Percentiles rank a stretch among this genome's conserved stretches.
Conservation (phyloP, 2,797 vertebrate genomes). For the Pseudotriccus pelzelni region DNA sequence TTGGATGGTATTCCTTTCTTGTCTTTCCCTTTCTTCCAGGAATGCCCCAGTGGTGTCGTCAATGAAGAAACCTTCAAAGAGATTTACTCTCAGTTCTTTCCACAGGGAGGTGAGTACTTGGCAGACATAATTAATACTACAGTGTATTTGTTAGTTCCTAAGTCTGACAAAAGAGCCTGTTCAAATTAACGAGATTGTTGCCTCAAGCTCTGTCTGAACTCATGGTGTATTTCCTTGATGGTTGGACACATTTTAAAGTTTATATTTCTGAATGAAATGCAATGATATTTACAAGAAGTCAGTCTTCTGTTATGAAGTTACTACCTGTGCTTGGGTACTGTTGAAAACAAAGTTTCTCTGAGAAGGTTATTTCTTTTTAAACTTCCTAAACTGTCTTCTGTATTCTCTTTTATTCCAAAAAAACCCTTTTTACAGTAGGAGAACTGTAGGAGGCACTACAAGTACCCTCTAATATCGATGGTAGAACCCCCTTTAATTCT, state of each 20-base stretch:
- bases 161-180: neutral
- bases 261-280: neutral
- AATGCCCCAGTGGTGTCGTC: constrained; percentile 97
- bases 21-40: constrained; percentile 77
- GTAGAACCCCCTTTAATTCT: neutral
- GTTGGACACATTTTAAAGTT: neutral
- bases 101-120: constrained; percentile 92
- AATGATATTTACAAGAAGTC: neutral
- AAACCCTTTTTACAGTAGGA: neutral
- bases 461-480: neutral
- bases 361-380: neutral
- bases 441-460: neutral
- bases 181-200: neutral
- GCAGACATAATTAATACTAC: neutral
- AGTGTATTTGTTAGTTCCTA: neutral
- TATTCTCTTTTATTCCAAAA: neutral
- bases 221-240: neutral
- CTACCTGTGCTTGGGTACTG: neutral
- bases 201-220: neutral
- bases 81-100: constrained; percentile 98
- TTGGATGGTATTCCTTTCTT: constrained; percentile 9
- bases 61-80: constrained; percentile 99
- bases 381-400: neutral
- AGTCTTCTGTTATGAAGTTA: neutral
- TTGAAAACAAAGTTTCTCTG: neutral